Evolutionary conservation across 1,140 invertebrate species (phyloP).

Genomic region (Drosophila ficusphila): DNA sequence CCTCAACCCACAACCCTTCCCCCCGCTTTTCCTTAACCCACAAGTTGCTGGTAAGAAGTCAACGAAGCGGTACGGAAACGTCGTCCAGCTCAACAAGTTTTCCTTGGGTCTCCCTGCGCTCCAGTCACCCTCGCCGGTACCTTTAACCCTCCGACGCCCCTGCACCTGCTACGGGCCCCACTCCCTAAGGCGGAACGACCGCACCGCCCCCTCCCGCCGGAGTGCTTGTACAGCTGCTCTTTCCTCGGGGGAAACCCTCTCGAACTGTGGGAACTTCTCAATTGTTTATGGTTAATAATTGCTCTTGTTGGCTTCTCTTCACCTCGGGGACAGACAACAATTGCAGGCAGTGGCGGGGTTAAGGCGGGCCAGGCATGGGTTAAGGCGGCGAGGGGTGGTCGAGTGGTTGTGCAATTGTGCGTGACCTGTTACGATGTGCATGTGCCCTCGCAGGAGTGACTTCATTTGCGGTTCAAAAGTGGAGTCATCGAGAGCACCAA

Average conservation of each 20-base stretch:
- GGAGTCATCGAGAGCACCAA: slow-evolving; percentile 35
- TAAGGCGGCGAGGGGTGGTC: slow-evolving; percentile 12
- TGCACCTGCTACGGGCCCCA: slow-evolving; percentile 11
- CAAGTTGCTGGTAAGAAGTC: slow-evolving; percentile 46
- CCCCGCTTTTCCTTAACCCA: not conserved
- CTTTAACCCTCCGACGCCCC: slow-evolving; percentile 24
- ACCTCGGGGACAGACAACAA: slow-evolving; percentile 47
- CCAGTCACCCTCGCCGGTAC: not conserved
- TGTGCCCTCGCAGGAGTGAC: slow-evolving; percentile 38
- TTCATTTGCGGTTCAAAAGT: slow-evolving; percentile 68
- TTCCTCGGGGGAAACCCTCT: slow-evolving; percentile 61
- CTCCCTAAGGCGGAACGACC: slow-evolving; percentile 13
- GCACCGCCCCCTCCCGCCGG: not conserved
- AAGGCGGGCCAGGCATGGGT: not conserved
- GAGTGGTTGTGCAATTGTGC: slow-evolving; percentile 74
- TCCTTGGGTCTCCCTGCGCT: slow-evolving; percentile 20
- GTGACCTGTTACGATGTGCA: slow-evolving; percentile 49
- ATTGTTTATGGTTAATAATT: slow-evolving; percentile 81
- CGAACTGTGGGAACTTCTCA: slow-evolving; percentile 80
- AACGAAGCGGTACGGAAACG: slow-evolving; percentile 65
- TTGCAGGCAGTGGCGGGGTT: slow-evolving; percentile 10
- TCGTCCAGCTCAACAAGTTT: slow-evolving; percentile 72
- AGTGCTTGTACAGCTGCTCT: slow-evolving; percentile 71
- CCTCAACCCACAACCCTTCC: not conserved
- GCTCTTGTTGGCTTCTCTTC: slow-evolving; percentile 81